phyloP scores from a whole-genome alignment of 2,113 vertebrate species.

The Proteles cristata region DNA sequence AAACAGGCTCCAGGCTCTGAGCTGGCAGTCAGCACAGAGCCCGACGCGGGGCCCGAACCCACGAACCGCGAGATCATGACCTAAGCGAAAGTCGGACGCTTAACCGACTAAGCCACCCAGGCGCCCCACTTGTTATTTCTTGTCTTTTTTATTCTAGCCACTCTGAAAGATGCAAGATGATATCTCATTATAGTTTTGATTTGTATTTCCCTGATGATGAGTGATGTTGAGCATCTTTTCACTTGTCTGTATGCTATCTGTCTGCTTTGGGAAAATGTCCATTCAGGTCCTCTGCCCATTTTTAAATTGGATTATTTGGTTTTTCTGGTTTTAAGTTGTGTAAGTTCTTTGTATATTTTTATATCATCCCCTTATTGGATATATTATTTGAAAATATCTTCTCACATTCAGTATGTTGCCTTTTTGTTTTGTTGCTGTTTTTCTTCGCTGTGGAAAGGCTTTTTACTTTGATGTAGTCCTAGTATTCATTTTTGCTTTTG shows the following conservation, averaged over 20 bases:
- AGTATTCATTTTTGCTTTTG: not conserved
- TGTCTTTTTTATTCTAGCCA: not conserved
- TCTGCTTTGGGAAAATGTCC: not conserved
- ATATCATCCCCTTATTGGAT: not conserved
- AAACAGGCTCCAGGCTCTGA: too few relatives aligned
- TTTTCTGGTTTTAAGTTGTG: not conserved
- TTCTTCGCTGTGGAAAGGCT: not conserved
- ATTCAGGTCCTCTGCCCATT: not conserved
- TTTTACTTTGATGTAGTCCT: not conserved
- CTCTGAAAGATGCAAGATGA: not conserved
- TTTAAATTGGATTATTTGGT: not conserved
- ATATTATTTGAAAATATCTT: not conserved
- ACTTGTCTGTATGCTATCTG: not conserved
- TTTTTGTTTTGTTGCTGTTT: not conserved
- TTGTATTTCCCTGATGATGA: not conserved
- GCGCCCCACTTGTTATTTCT: not conserved
- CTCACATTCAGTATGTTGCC: not conserved
- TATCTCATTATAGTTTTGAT: not conserved
- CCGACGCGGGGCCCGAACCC: too few relatives aligned
- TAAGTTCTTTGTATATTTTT: not conserved
- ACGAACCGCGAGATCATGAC: too few relatives aligned
- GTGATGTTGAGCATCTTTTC: not conserved
- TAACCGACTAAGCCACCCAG: too few relatives aligned
- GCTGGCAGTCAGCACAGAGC: too few relatives aligned
- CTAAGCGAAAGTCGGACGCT: too few relatives aligned